Percentiles rank a stretch among this genome's conserved stretches.
These are phyloP conservation scores for Panulirus ornatus DNA, from an alignment of 1,140 invertebrate species.

Conservation along the genomic window DNA sequence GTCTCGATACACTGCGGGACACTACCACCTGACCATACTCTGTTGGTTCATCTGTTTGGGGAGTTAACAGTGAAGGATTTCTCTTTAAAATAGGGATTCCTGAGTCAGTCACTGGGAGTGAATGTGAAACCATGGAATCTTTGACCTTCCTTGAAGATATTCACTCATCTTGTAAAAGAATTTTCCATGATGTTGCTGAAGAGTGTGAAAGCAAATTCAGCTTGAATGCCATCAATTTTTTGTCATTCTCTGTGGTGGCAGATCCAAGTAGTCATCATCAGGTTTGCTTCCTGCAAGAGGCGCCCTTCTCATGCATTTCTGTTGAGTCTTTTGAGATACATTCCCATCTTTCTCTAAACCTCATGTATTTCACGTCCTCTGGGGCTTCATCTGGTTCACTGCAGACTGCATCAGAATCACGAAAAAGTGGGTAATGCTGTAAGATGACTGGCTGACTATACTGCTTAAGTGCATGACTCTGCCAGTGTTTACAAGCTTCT, in stretches of 20 bases:
- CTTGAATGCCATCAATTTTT: neutral
- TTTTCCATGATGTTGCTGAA: slow-evolving; percentile 12
- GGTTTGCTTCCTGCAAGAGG: too few species aligned
- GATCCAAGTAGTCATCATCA: slow-evolving; percentile 23
- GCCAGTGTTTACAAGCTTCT: slow-evolving; percentile 54
- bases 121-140: slow-evolving; percentile 19
- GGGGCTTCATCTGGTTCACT: slow-evolving; percentile 89
- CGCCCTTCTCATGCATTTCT: too few species aligned
- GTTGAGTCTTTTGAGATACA: slow-evolving; percentile 92
- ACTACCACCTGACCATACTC: too few species aligned
- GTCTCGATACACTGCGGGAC: too few species aligned
- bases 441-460: slow-evolving; percentile 87
- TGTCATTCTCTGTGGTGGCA: slow-evolving; percentile 30
- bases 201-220: neutral
- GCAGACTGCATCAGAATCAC: slow-evolving; percentile 90
- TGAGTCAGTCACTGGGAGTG: slow-evolving; percentile 19
- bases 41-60: slow-evolving; percentile 6
- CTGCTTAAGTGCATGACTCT: slow-evolving; percentile 73
- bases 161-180: neutral
- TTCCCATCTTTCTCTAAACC: slow-evolving; percentile 91
- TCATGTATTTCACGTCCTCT: slow-evolving; percentile 81
- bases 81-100: slow-evolving; percentile 36
- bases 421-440: slow-evolving; percentile 96
- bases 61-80: neutral
- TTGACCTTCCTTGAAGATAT: slow-evolving; percentile 12